Conservation (phyloP, 1,140 invertebrate species). For the Bradynema listronoti region DNA sequence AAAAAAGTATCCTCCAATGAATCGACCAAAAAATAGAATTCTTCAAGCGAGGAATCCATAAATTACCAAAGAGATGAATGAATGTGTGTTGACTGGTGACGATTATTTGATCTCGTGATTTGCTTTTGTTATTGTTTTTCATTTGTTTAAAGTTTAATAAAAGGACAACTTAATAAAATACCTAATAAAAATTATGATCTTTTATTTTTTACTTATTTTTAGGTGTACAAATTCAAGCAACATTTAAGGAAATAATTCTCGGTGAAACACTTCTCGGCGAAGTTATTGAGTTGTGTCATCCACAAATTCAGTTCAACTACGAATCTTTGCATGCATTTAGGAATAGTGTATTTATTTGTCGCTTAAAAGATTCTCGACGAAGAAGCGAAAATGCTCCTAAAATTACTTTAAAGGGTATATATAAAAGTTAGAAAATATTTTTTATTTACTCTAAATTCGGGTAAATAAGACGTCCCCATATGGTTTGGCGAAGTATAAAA, state of each 20-base stretch:
- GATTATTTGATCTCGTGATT: too few species aligned
- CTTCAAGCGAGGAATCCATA: too few species aligned
- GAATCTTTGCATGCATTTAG: constrained; percentile 57
- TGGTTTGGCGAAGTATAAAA: background rate
- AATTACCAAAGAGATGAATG: too few species aligned
- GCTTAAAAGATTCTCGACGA: constrained; percentile 16
- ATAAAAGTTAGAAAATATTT: background rate
- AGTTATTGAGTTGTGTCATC: constrained; percentile 58
- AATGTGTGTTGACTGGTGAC: too few species aligned
- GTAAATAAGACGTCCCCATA: background rate
- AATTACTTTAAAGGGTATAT: background rate
- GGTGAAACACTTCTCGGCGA: constrained; percentile 49
- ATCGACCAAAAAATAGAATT: too few species aligned
- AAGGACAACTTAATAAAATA: too few species aligned
- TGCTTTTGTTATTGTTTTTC: too few species aligned
- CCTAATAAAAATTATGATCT: too few species aligned
- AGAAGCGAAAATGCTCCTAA: background rate
- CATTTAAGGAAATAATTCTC: constrained; percentile 27
- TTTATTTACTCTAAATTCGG: background rate
- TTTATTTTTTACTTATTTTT: too few species aligned
- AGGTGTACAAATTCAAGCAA: constrained; percentile 39
- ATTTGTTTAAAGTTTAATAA: too few species aligned
- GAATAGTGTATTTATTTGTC: constrained; percentile 37
- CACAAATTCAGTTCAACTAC: constrained; percentile 57
- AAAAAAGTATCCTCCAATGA: too few species aligned